Evolutionary conservation across 1,140 invertebrate species (phyloP).

Genomic region (Dendrolimus kikuchii): DNA sequence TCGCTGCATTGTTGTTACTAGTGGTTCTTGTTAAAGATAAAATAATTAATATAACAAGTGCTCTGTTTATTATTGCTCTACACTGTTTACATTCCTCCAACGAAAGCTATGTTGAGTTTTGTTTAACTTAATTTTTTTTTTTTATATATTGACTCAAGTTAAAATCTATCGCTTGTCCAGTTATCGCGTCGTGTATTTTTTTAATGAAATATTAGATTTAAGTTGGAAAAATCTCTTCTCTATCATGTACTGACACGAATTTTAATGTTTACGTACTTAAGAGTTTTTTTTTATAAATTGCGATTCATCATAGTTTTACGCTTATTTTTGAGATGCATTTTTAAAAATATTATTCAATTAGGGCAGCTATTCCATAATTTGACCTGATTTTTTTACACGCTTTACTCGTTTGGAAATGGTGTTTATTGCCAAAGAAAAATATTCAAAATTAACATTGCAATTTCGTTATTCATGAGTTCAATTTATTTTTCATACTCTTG

Average conservation of each 20-base stretch:
- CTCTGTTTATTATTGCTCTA: constrained; percentile 57
- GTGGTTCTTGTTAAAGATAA: constrained; percentile 51
- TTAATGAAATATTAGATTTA: constrained; percentile 40
- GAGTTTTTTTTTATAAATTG: constrained; percentile 34
- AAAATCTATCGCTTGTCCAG: constrained; percentile 49
- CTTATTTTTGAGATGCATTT: constrained; percentile 66
- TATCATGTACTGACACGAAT: constrained; percentile 45
- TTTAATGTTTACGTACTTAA: constrained; percentile 63
- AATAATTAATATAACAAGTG: constrained; percentile 30
- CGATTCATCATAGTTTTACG: constrained; percentile 51
- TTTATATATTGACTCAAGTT: constrained; percentile 50
- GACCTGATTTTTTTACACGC: constrained; percentile 40
- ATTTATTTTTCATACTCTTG: constrained; percentile 29
- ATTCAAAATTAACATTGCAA: constrained; percentile 37
- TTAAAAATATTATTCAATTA: constrained; percentile 38
- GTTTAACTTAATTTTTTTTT: constrained; percentile 46
- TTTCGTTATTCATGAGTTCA: constrained; percentile 12
- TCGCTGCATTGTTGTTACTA: constrained; percentile 51
- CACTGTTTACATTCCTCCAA: constrained; percentile 68
- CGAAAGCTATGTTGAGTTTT: constrained; percentile 66
- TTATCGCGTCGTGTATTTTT: constrained; percentile 45
- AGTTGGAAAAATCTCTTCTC: constrained; percentile 44
- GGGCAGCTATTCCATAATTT: constrained; percentile 58
- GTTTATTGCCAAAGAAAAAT: constrained; percentile 62
- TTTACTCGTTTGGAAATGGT: constrained; percentile 33